Evolutionary conservation across 2,888 invertebrate species (phyloP).

Genomic region (Drosophila atripex): DNA sequence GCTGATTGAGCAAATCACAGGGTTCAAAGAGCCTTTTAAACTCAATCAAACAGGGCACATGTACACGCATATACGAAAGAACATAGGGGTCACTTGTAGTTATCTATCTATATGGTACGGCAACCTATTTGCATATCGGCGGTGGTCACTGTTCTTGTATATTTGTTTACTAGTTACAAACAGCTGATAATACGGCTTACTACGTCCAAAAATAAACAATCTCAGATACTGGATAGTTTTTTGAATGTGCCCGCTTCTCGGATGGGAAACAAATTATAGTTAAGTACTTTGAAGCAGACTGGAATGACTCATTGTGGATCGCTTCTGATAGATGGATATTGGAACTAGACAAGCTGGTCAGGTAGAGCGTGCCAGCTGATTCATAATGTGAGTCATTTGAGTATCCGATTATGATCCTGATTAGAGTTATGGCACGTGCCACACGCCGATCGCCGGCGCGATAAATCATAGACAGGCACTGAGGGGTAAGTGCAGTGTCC

Average conservation of each 20-base stretch:
- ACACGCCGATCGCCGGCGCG: slow-evolving; percentile 5
- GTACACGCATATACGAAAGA: slow-evolving; percentile 11
- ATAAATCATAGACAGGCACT: slow-evolving; percentile 8
- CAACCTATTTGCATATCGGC: slow-evolving; percentile 28
- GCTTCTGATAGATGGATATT: slow-evolving; percentile 10
- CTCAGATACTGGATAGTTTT: slow-evolving; percentile 16
- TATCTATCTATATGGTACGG: slow-evolving; percentile 1
- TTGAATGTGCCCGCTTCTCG: slow-evolving; percentile 18
- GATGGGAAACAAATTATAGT: neutral
- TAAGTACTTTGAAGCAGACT: neutral
- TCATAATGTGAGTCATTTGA: slow-evolving; percentile 25
- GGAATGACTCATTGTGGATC: slow-evolving; percentile 18
- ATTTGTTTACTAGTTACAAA: slow-evolving; percentile 31
- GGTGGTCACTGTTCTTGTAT: slow-evolving; percentile 11
- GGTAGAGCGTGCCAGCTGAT: slow-evolving; percentile 8
- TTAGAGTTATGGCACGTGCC: slow-evolving; percentile 31
- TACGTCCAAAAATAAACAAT: slow-evolving; percentile 16
- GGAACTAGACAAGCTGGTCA: neutral
- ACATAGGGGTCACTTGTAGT: slow-evolving; percentile 15
- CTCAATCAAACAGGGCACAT: slow-evolving; percentile 28
- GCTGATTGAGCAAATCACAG: slow-evolving; percentile 55
- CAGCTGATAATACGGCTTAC: slow-evolving; percentile 48
- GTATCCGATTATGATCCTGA: slow-evolving; percentile 29
- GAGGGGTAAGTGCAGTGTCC: neutral
- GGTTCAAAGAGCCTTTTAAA: slow-evolving; percentile 40